Percentiles rank a stretch among this genome's conserved stretches.
These are phyloP conservation scores for Corythucha ciliata DNA, from an alignment of 2,888 invertebrate genomes.

Conservation along the genomic window DNA sequence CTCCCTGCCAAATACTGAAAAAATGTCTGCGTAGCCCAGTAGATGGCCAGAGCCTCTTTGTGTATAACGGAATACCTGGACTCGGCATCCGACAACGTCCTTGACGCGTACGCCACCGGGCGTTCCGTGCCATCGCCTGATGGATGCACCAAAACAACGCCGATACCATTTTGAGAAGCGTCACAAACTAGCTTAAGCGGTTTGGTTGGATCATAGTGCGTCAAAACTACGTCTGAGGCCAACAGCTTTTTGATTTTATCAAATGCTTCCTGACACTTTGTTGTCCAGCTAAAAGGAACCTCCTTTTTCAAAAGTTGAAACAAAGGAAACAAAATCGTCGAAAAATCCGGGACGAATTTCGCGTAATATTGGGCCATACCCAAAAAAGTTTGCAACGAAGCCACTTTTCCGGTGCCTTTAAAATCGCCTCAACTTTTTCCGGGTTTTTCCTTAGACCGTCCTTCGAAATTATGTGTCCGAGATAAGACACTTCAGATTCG, in stretches of 20 bases:
- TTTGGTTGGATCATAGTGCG: conserved; percentile 14
- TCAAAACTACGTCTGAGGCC: not conserved
- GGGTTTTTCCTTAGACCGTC: not conserved
- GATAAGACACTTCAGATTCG: too few relatives aligned
- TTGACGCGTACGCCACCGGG: conserved; percentile 37
- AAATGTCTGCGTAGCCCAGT: conserved; percentile 38
- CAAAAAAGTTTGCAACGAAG: not conserved
- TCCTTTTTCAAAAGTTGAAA: conserved; percentile 14
- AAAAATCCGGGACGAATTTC: not conserved
- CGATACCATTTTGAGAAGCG: conserved; percentile 28
- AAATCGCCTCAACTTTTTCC: not conserved
- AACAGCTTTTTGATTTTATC: not conserved
- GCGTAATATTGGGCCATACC: conserved; percentile 1
- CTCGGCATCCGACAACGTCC: conserved; percentile 37
- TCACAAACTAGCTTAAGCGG: too few relatives aligned
- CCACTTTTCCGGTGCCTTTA: conserved; percentile 9
- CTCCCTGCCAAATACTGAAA: conserved; percentile 39
- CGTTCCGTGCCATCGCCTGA: conserved; percentile 35
- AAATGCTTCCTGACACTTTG: not conserved
- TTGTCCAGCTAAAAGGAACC: not conserved
- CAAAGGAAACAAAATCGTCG: conserved; percentile 1
- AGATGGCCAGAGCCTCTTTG: conserved; percentile 39
- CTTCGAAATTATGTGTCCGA: too few relatives aligned
- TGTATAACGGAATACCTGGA: conserved; percentile 39
- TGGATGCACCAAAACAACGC: conserved; percentile 36